phyloP scores from a whole-genome alignment of 2,888 invertebrate species.

The Xestia rhomboidea region DNA sequence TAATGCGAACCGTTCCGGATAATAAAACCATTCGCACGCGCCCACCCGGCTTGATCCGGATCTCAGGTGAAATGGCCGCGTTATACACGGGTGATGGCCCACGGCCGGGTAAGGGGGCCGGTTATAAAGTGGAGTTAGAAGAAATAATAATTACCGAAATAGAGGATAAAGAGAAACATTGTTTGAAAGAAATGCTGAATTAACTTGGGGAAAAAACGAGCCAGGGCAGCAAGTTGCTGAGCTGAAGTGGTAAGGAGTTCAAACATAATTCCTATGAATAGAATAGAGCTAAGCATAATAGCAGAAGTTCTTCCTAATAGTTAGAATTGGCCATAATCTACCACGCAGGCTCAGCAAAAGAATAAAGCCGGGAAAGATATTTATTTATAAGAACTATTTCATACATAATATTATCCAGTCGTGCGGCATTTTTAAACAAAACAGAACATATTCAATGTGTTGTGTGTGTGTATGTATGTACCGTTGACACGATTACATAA shows the following conservation, averaged over 20 bases:
- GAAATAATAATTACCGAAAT: constrained; percentile 47
- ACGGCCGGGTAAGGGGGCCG: constrained; percentile 13
- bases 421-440: background rate
- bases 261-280: background rate
- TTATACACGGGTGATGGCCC: constrained; percentile 60
- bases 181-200: constrained; percentile 2
- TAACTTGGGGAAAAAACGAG: background rate
- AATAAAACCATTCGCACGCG: constrained; percentile 81
- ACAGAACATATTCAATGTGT: constrained; percentile 10
- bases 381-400: too few relatives aligned
- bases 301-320: too few relatives aligned
- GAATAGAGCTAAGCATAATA: background rate
- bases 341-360: too few relatives aligned
- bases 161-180: constrained; percentile 8
- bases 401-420: background rate
- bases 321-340: too few relatives aligned
- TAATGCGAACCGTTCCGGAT: constrained; percentile 71
- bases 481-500: constrained; percentile 21
- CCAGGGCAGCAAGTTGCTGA: too few relatives aligned
- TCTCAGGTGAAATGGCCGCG: constrained; percentile 71
- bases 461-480: background rate
- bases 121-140: constrained; percentile 31
- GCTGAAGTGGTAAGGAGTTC: background rate
- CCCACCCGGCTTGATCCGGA: constrained; percentile 68
- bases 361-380: too few relatives aligned